Base-by-base conservation (phyloP, 2,888 invertebrate genomes). In the Neoascia interrupta region DNA sequence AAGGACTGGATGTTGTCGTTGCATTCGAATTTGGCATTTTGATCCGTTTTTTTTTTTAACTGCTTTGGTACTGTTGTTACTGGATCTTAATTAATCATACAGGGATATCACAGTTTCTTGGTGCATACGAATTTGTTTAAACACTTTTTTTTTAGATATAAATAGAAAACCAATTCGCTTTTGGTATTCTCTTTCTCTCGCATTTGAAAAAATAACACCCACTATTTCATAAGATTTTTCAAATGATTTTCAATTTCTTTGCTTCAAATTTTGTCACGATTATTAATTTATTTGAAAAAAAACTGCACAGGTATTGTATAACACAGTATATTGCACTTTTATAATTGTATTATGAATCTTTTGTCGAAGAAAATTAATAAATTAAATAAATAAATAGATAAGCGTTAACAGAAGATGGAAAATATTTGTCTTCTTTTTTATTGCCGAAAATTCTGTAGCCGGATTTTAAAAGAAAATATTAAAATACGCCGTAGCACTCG, bases 11-110 rank as follows among this genome's bases (percentile, higher is more conserved):
- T 56, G 79, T 68, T 68, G 76, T 76, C 66, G 76, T 72, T 66
- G 72, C 76, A 76, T 76, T 72, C 39, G 79, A 73, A 73, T 79
- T 79, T 61, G 60, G 66, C 79, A 79, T 79, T 64, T 11, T 58
- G 15, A 21, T 53, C 21, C 34, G 13, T 34, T 60, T 8, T 11
- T 47, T 23, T 21, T 15, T 26, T 36, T 63, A 49, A 45, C n/a
- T n/a, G n/a, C n/a, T n/a, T n/a, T n/a, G n/a, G n/a, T n/a, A n/a
- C n/a, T n/a, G n/a, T n/a, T n/a, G n/a, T n/a, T n/a, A n/a, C n/a
- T n/a, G n/a, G n/a, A n/a, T n/a, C n/a, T n/a, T n/a, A n/a, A n/a
- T n/a, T n/a, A n/a, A n/a, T n/a, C 28, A 18, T 41, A 60, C 58
- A 31, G 37, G 37, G 58, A 47, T 73, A 73, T 73, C 73, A 73